Base-by-base conservation (phyloP, 2,797 vertebrate species). In the Eidolon dupreanum region DNA sequence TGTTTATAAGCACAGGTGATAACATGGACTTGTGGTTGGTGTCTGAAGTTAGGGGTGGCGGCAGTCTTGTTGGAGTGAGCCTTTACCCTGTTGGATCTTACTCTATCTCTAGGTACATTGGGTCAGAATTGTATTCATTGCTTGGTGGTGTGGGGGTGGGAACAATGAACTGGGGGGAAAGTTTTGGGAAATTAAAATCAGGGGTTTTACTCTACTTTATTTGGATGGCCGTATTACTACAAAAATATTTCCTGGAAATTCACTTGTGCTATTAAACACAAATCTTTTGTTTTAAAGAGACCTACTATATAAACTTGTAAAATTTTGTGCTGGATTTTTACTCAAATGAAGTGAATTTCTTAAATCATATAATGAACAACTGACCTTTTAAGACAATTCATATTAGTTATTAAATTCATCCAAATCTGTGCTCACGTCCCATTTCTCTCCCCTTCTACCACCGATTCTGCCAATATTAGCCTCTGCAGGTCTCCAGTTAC, bases 201-300 rank as follows among this genome's bases (percentile, higher is more conserved):
- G 57, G 3, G 3, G 19, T 92, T 89, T 88, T 93, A 43, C 6
- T 63, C 12, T 12, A 46, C n/a, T 22, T 33, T 86, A 71, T 83
- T 55, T 53, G 43, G 17, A 93, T 89, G 28, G 24, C 43, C 51
- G 43, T 36, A 71, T n/a, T 71, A 73, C 16, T 53, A 85, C 2
- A 65, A 81, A 92, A 78, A 75, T 46, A 78, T 28, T 81, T 66
- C 36, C 43, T 22, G 84, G 59, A 97, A 79, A 91, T 91, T 93
- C 36, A 90, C 24, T 87, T 19, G 17, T 20, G 87, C 28, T 73
- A 66, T 83, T 59, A 78, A 93, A 94, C 6, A 68, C 38, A 43
- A 73, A 83, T 78, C 16, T 92, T 93, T 82, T 82, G 46, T 88
- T 96, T 83, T 71, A 26, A 71, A 49, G 55, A 93, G 43, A 63